Percentiles rank a stretch among this genome's conserved stretches.
phyloP scores from a whole-genome alignment of 2,888 invertebrate species.

The Drosophila emarginata region DNA sequence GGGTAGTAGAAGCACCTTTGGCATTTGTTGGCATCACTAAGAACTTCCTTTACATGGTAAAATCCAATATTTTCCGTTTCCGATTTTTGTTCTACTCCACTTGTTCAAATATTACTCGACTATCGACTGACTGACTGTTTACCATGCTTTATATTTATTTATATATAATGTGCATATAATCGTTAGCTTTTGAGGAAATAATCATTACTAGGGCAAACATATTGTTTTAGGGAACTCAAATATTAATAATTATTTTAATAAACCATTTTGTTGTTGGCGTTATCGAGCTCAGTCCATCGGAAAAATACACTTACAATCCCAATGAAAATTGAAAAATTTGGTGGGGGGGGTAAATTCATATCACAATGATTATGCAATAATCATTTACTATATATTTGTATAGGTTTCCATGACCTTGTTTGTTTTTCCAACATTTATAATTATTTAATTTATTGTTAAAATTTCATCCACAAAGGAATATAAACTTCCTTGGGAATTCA shows the following conservation, averaged over 20 bases:
- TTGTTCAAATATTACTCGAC: slow-evolving; percentile 44
- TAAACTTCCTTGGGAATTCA: no score
- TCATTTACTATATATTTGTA: background rate
- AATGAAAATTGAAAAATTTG: slow-evolving; percentile 15
- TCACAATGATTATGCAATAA: slow-evolving; percentile 20
- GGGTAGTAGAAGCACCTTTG: slow-evolving; percentile 7
- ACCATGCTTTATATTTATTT: slow-evolving; percentile 53
- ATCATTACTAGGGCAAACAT: slow-evolving; percentile 44
- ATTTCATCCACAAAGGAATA: no score
- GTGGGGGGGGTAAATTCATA: background rate
- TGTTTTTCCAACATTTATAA: background rate
- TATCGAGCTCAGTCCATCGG: slow-evolving; percentile 48
- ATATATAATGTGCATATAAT: slow-evolving; percentile 12
- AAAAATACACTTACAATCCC: slow-evolving; percentile 17
- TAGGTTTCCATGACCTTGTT: slow-evolving; percentile 21
- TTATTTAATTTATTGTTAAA: background rate
- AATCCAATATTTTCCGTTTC: slow-evolving; percentile 17
- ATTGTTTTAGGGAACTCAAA: slow-evolving; percentile 60
- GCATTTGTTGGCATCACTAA: slow-evolving; percentile 28
- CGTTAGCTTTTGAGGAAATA: slow-evolving; percentile 52
- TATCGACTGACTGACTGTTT: slow-evolving; percentile 64
- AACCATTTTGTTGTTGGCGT: slow-evolving; percentile 53
- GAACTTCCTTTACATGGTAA: slow-evolving; percentile 2
- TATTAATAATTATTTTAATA: slow-evolving; percentile 64
- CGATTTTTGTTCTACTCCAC: slow-evolving; percentile 8